These are phyloP conservation scores for Heliopora coerulea DNA, from an alignment of 92 coral and sea anemone genomes.

Conservation along the genomic window DNA sequence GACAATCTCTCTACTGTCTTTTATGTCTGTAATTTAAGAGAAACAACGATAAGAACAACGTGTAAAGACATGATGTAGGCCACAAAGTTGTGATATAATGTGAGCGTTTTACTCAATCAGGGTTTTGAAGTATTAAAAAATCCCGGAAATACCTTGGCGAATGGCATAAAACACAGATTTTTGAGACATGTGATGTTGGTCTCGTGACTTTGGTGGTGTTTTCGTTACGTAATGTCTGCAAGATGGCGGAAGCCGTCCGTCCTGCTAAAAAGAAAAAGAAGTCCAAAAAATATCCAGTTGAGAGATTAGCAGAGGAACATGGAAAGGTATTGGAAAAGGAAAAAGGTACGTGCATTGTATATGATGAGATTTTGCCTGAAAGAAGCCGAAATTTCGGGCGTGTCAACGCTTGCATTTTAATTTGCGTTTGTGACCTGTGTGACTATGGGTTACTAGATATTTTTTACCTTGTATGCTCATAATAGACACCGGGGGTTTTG, in stretches of 20 bases:
- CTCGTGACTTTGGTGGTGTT: conserved; percentile 7
- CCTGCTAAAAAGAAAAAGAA: conserved; percentile 81
- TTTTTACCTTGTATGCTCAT: neutral
- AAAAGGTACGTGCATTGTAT: neutral
- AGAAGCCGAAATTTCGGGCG: conserved; percentile 1
- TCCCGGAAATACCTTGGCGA: too few relatives aligned
- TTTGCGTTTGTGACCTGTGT: too few relatives aligned
- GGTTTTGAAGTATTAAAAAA: too few relatives aligned
- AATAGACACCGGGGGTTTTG: neutral
- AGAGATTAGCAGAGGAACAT: conserved; percentile 6
- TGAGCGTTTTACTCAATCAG: too few relatives aligned
- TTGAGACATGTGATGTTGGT: neutral
- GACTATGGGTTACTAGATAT: neutral
- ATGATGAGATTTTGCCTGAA: neutral
- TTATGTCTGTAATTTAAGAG: too few relatives aligned
- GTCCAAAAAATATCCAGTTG: conserved; percentile 49
- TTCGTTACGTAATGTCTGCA: conserved; percentile 30
- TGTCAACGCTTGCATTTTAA: conserved; percentile 14
- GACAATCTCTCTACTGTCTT: neutral
- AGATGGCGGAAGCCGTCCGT: conserved; percentile 87
- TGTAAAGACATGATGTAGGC: too few relatives aligned
- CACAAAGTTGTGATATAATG: too few relatives aligned
- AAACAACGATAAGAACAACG: too few relatives aligned
- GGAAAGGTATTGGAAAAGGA: conserved; percentile 16
- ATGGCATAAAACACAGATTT: too few relatives aligned